Conservation (phyloP, 2,113 vertebrate species). For the Chaetura pelagica region DNA sequence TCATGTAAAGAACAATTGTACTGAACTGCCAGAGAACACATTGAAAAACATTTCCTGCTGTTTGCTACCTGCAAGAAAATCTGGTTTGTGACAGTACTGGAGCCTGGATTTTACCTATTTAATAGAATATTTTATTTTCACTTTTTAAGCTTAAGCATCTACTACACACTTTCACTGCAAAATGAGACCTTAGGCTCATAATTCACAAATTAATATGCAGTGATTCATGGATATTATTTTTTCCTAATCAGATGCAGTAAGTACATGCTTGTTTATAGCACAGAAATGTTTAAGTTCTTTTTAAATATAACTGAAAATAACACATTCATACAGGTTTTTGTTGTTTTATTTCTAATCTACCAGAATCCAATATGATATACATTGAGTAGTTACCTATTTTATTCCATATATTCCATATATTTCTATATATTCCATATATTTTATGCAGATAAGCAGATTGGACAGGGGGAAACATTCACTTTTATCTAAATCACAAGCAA, state of each 20-base stretch:
- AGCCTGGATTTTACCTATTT: background rate
- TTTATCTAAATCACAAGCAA: background rate
- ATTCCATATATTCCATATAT: background rate
- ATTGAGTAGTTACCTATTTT: background rate
- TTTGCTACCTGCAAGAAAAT: background rate
- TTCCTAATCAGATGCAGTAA: background rate
- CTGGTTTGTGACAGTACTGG: background rate
- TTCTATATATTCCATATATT: background rate
- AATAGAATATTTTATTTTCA: background rate
- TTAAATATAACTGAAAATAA: background rate
- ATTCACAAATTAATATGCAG: background rate
- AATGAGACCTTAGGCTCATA: background rate
- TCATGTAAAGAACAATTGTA: background rate
- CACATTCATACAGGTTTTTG: background rate
- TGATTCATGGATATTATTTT: background rate
- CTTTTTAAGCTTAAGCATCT: background rate
- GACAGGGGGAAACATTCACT: accelerated
- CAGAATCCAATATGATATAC: accelerated
- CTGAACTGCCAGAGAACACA: background rate
- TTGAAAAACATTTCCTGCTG: conserved; percentile 30
- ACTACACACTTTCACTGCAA: background rate
- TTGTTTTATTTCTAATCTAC: background rate
- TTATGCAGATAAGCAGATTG: background rate
- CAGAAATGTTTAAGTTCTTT: background rate
- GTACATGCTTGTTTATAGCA: background rate